A percentile compares a stretch with the other conserved stretches of the same genome.
phyloP scores from a whole-genome alignment of 2,797 vertebrate species.

The Pseudopleuronectes americanus region DNA sequence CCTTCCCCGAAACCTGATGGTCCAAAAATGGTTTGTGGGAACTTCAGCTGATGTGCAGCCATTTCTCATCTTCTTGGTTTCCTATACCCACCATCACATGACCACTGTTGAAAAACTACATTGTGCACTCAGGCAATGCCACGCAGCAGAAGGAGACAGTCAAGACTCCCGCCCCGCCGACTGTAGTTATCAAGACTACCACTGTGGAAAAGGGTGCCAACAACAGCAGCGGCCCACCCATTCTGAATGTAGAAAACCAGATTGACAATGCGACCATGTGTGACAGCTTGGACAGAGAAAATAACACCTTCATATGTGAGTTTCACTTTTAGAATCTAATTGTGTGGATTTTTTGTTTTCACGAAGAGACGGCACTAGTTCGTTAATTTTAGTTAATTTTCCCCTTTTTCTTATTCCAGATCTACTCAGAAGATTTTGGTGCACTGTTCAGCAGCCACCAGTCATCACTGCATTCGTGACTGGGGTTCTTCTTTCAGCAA shows the following conservation, averaged over 20 bases:
- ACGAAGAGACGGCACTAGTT: background rate
- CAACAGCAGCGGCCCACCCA: too few species aligned
- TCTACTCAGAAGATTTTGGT: rapidly evolving
- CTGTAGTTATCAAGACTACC: too few species aligned
- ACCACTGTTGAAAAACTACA: background rate
- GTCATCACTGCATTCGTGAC: conserved; percentile 28
- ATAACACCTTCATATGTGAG: background rate
- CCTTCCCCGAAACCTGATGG: too few species aligned
- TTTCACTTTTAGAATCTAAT: background rate
- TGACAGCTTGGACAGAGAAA: too few species aligned
- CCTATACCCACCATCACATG: conserved; percentile 47
- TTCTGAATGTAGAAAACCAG: too few species aligned
- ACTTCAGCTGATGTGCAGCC: conserved; percentile 20
- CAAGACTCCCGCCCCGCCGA: background rate
- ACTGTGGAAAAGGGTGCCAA: too few species aligned
- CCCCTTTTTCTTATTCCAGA: conserved; percentile 17
- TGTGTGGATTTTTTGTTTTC: background rate
- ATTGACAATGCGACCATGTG: too few species aligned
- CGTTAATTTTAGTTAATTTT: too few species aligned
- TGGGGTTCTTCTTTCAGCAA: conserved; percentile 49
- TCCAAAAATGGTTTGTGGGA: conserved; percentile 24
- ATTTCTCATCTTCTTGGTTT: background rate
- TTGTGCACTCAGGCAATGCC: conserved; percentile 1
- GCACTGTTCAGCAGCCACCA: rapidly evolving
- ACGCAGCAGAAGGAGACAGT: background rate